These are phyloP conservation scores for Luehdorfia chinensis DNA, from an alignment of 1,140 invertebrate species.

Conservation along the genomic window DNA sequence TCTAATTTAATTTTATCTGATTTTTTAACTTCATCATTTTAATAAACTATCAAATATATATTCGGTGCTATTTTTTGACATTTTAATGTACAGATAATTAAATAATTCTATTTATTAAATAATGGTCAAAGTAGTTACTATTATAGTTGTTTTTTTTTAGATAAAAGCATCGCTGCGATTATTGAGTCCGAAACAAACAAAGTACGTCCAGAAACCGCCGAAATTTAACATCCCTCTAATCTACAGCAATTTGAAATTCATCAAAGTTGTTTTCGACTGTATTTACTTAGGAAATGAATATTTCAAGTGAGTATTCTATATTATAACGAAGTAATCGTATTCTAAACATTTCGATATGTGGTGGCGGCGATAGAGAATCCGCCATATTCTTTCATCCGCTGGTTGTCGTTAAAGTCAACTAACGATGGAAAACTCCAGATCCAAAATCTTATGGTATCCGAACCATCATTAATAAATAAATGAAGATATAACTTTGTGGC, in stretches of 20 bases:
- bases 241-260: constrained; percentile 59
- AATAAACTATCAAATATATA: not conserved
- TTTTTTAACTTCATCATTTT: constrained; percentile 12
- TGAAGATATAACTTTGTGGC: too few species aligned
- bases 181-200: constrained; percentile 57
- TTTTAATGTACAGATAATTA: not conserved
- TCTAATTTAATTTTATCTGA: too few species aligned
- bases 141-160: constrained; percentile 57
- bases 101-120: constrained; percentile 13
- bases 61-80: too few species aligned
- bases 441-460: too few species aligned
- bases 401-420: too few species aligned
- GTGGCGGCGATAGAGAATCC: too few species aligned
- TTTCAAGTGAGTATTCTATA: constrained; percentile 55
- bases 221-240: constrained; percentile 67
- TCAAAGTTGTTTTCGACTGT: constrained; percentile 50
- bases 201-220: constrained; percentile 53
- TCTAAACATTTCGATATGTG: too few species aligned
- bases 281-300: constrained; percentile 52
- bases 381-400: too few species aligned
- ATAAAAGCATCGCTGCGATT: constrained; percentile 62
- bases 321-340: constrained; percentile 21
- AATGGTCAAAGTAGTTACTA: too few species aligned
- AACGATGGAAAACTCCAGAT: too few species aligned
- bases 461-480: too few species aligned